Percentiles rank a stretch among this genome's conserved stretches.
phyloP scores from a whole-genome alignment of 2,888 invertebrate genomes.

The Hyalella azteca region DNA sequence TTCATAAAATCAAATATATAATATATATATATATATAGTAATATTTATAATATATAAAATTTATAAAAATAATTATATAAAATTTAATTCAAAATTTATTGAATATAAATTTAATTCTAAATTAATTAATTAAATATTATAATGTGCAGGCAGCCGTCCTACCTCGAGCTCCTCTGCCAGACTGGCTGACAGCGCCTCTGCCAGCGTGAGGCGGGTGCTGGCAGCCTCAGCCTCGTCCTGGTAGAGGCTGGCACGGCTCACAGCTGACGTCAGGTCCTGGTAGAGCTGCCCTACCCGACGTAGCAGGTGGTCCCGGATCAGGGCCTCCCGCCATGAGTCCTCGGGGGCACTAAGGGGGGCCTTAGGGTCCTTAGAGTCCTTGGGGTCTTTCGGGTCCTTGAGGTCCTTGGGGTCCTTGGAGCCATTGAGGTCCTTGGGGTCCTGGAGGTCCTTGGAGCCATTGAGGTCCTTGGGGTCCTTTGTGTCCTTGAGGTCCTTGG shows the following conservation, averaged over 20 bases:
- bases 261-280: constrained; percentile 48
- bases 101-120: no score
- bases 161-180: not conserved
- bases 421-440: not conserved
- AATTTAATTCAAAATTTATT: no score
- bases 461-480: not conserved
- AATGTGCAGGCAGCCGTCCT: no score
- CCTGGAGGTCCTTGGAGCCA: not conserved
- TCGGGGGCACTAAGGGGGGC: no score
- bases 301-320: constrained; percentile 51
- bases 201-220: not conserved
- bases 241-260: constrained; percentile 49
- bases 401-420: not conserved
- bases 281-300: constrained; percentile 52
- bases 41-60: no score
- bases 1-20: no score
- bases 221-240: constrained; percentile 50
- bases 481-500: not conserved
- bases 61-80: no score
- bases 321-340: constrained; percentile 42
- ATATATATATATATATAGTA: no score
- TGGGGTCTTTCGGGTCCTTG: not conserved
- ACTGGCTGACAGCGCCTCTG: not conserved
- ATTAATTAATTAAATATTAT: no score
- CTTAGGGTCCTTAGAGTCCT: not conserved